Base-by-base conservation (phyloP, 2,888 invertebrate species). In the Drosophila limbata region DNA sequence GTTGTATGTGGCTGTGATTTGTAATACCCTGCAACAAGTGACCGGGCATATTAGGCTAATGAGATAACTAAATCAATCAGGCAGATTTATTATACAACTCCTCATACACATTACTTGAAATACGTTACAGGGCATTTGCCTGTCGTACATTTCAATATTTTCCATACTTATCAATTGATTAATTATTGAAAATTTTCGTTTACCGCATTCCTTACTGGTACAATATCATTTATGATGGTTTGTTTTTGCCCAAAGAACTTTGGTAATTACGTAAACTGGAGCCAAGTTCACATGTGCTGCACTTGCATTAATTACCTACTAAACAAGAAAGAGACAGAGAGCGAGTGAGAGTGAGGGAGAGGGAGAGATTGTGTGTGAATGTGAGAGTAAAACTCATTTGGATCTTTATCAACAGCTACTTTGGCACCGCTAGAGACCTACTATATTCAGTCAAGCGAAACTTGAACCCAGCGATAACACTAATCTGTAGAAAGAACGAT, bases 381-480 rank as follows among this genome's bases (percentile, higher is more conserved):
- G 19, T 25, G 15, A 6, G 28, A 21, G 19, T 15, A 9, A 44
- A 15, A 19, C 33, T 15, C 28, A 55, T 35, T 53, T 37, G 40
- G 15, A 44, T 40, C 48, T 48, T 62, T 67, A 73, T 73, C 73
- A 67, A 50, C 42, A 47, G 63, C 44, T 59, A 47, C 42, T 75
- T 69, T 75, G 69, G 69, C 42, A 61, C 33, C 13, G 15, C 63
- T 37, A 51, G 40, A 39, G 52, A 53, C 33, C 11, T 63, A n/a
- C n/a, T n/a, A n/a, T n/a, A 63, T 53, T 48, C 13, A 44, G 25
- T 13, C 55, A 40, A 35, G 33, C 55, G 74, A 73, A 77, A 74
- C 59, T 78, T 77, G 79, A 74, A 77, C 77, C 63, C 42, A 1
- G 50, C 48, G 77, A 77, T 77, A 79, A 77, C 60, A 19, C 48